A percentile compares a stretch with the other conserved stretches of the same genome.
Conservation (phyloP, 1,140 invertebrate genomes). For the Brachionus paranguensis region DNA sequence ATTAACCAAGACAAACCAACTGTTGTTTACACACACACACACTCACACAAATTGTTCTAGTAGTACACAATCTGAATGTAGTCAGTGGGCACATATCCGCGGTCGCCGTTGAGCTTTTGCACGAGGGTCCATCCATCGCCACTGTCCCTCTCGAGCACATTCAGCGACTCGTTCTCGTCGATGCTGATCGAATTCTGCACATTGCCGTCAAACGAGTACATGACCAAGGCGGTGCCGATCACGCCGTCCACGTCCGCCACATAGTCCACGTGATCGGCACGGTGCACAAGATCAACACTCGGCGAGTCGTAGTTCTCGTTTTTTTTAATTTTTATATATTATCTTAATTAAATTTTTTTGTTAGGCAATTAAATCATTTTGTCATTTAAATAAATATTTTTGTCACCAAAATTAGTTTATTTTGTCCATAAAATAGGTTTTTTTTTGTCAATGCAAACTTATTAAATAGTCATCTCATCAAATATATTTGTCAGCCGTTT, state of each 20-base stretch:
- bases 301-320: constrained; percentile 15
- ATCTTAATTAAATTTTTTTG: no score
- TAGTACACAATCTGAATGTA: constrained; percentile 37
- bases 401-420: no score
- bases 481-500: no score
- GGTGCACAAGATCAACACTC: background rate
- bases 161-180: constrained; percentile 23
- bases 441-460: no score
- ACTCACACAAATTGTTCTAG: background rate
- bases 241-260: background rate
- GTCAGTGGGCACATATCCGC: constrained; percentile 20
- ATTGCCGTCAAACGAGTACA: constrained; percentile 23
- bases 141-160: constrained; percentile 38
- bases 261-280: background rate
- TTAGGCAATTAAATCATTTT: no score
- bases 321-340: no score
- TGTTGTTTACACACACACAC: no score
- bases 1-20: background rate
- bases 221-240: constrained; percentile 19
- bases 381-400: no score
- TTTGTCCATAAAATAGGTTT: no score
- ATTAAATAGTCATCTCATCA: no score
- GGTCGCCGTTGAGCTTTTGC: background rate
- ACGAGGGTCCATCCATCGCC: constrained; percentile 38
- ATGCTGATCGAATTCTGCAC: constrained; percentile 25